Base-by-base conservation (phyloP, 1,140 invertebrate genomes). In the Brachionus plicatilis region DNA sequence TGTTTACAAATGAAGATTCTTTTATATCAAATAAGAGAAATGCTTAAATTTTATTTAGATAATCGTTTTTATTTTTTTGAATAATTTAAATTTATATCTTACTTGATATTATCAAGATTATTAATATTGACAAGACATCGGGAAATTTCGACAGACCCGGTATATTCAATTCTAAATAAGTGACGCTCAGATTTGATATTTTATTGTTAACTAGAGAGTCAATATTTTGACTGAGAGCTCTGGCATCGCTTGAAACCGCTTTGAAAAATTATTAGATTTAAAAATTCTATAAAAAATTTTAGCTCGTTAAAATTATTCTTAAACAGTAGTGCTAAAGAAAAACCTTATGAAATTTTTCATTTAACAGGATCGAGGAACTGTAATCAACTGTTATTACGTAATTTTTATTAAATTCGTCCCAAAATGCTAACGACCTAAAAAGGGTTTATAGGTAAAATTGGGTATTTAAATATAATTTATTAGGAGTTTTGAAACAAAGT, bases 111-210 rank as follows among this genome's bases (percentile, higher is more conserved):
- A 50, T 50, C 0, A 29, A 47, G 17, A 76, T 76, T 11, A 76
- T 76, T 3, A 76, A 17, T 29, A 76, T 50, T 76, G 72, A 47
- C 17, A 76, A 76, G 14, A 76, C 11, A 27, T 76, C 72, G 1
- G 72, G 72, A n/a, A 27, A 76, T 14, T 47, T 24, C 12, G 72
- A 24, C 14, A 95, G 88, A 0, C 94, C 94, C 95, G 4, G 94
- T 94, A 86, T 94, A 91, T 0, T 94, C 93, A 41, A 95, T 94
- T 1, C 94, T 94, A 56, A 24, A 75, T 76, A 83, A 29, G 45
- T 68, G 50, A 24, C 47, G 76, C 37, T 70, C 70, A 5, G 37
- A 50, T 70, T 72, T 27, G 45, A 50, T 66, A 68, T 86, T 88
- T 87, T 84, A 86, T 47, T 86, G 43, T 20, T 78, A 41, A 37